Evolutionary conservation across 2,113 vertebrate genomes (phyloP).

Genomic region (Peromyscus leucopus): DNA sequence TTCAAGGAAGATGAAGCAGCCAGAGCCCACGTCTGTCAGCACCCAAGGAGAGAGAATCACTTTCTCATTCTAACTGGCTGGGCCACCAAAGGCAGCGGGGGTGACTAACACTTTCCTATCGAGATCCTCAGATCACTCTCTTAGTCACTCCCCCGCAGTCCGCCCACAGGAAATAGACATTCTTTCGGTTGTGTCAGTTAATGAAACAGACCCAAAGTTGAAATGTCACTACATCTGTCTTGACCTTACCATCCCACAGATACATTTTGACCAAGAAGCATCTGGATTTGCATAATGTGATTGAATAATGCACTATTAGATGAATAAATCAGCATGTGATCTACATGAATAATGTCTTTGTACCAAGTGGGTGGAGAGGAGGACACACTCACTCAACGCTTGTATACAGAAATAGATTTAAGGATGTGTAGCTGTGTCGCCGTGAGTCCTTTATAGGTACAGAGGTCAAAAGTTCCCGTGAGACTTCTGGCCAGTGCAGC

Average conservation of each 20-base stretch:
- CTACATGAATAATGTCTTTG: slow-evolving; percentile 40
- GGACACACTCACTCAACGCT: not conserved
- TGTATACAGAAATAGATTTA: slow-evolving; percentile 41
- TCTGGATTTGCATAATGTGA: slow-evolving; percentile 60
- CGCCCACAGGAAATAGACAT: not conserved
- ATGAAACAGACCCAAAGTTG: slow-evolving; percentile 39
- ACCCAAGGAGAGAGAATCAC: not conserved
- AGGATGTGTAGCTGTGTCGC: not conserved
- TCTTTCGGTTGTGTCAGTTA: slow-evolving; percentile 28
- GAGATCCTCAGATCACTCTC: not conserved
- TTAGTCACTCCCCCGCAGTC: not conserved
- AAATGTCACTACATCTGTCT: slow-evolving; percentile 37
- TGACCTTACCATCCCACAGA: slow-evolving; percentile 65
- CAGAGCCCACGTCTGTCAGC: not conserved
- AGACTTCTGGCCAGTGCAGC: not conserved
- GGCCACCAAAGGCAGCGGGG: not conserved
- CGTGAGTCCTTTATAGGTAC: not conserved
- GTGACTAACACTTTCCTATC: not conserved
- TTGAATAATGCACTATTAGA: slow-evolving; percentile 72
- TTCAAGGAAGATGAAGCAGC: not conserved
- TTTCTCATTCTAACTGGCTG: not conserved
- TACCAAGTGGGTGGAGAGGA: not conserved
- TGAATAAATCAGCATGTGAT: slow-evolving; percentile 71
- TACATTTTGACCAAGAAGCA: slow-evolving; percentile 61
- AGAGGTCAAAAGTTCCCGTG: not conserved